Conservation (phyloP, 2,888 invertebrate genomes). For the Acleris cristana region DNA sequence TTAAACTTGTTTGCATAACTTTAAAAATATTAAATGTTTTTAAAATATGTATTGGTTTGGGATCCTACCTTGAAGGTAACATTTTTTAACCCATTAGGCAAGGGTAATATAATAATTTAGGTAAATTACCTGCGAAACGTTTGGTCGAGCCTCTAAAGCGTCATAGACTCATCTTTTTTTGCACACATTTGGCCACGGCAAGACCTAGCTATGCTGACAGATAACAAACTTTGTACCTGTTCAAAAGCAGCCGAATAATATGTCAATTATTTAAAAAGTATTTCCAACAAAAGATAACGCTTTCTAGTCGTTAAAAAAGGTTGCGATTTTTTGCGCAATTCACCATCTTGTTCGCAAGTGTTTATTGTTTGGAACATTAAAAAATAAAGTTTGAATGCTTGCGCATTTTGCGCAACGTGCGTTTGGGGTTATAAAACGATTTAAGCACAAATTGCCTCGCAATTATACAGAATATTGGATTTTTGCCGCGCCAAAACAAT, state of each 20-base stretch:
- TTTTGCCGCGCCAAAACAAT: slow-evolving; percentile 21
- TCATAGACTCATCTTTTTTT: background rate
- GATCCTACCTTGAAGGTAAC: slow-evolving; percentile 29
- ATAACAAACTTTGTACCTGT: slow-evolving; percentile 2
- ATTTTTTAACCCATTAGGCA: background rate
- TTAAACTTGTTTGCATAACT: slow-evolving; percentile 60
- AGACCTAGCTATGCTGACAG: background rate
- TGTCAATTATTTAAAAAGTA: slow-evolving; percentile 23
- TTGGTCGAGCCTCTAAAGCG: background rate
- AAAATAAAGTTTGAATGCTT: slow-evolving; percentile 36
- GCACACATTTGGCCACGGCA: slow-evolving; percentile 1
- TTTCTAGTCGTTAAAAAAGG: slow-evolving; percentile 65
- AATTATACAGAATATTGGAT: slow-evolving; percentile 14
- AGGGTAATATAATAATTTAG: no score
- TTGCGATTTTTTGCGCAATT: slow-evolving; percentile 61
- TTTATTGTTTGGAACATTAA: slow-evolving; percentile 40
- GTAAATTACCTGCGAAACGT: slow-evolving; percentile 13
- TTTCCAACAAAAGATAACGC: slow-evolving; percentile 47
- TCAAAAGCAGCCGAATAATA: slow-evolving; percentile 8
- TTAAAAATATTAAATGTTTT: slow-evolving; percentile 55
- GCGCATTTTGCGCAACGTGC: slow-evolving; percentile 30
- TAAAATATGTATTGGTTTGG: slow-evolving; percentile 41
- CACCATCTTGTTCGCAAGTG: slow-evolving; percentile 24
- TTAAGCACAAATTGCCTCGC: slow-evolving; percentile 17
- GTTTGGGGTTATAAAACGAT: slow-evolving; percentile 37